Percentiles rank a stretch among this genome's conserved stretches.
Conservation (phyloP, 37 sponge, comb jelly and placozoan genomes). For the Chondrosia reniformis region DNA sequence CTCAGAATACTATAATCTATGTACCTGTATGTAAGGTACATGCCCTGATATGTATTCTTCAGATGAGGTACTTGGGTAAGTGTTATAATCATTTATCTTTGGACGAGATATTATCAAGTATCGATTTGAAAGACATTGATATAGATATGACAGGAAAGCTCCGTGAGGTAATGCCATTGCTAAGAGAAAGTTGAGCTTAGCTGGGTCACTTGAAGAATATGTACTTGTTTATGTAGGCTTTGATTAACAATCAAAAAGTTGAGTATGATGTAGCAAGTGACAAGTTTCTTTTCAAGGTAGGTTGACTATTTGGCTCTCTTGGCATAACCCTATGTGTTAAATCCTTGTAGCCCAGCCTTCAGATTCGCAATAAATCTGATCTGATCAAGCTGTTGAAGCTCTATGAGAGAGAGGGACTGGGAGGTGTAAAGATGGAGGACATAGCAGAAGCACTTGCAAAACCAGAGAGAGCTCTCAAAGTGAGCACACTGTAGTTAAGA, state of each 20-base stretch:
- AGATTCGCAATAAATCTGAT: constrained; percentile 45
- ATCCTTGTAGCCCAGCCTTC: constrained; percentile 41
- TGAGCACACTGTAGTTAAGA: background rate
- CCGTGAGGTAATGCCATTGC: constrained; percentile 24
- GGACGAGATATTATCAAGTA: constrained; percentile 35
- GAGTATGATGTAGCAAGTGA: constrained; percentile 27
- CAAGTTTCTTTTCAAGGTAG: constrained; percentile 49
- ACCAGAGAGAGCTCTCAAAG: constrained; percentile 56
- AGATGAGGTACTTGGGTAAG: constrained; percentile 26
- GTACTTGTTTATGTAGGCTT: constrained; percentile 13
- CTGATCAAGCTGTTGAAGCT: constrained; percentile 39
- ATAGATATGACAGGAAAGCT: constrained; percentile 38
- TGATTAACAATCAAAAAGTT: constrained; percentile 50
- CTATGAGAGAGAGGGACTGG: constrained; percentile 44
- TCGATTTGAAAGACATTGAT: constrained; percentile 23
- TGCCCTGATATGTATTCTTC: background rate
- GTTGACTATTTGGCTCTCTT: background rate
- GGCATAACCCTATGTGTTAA: background rate
- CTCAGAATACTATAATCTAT: background rate
- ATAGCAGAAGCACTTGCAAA: constrained; percentile 55
- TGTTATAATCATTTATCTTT: constrained; percentile 30
- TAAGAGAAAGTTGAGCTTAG: background rate
- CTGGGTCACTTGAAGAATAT: background rate
- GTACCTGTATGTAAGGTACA: too few relatives aligned
- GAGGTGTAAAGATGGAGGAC: constrained; percentile 52